Conservation (phyloP, 2,888 invertebrate genomes). For the Andrena dorsata region DNA sequence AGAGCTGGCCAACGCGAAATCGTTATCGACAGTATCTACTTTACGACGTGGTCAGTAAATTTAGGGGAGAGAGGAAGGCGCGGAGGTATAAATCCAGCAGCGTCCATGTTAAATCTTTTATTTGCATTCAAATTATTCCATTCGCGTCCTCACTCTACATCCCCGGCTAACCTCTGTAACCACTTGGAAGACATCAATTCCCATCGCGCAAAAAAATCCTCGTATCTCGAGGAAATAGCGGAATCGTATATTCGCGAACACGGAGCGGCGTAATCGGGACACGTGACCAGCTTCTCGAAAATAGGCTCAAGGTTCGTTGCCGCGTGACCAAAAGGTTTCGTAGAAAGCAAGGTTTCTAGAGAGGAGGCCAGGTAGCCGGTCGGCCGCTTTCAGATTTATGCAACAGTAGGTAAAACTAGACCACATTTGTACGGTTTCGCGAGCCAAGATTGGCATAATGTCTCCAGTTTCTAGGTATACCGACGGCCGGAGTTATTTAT, state of each 20-base stretch:
- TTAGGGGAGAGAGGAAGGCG: background rate
- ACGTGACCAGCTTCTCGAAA: slow-evolving; percentile 60
- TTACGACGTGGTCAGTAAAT: slow-evolving; percentile 4
- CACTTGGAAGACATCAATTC: background rate
- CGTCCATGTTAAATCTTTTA: background rate
- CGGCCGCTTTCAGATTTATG: slow-evolving; percentile 70
- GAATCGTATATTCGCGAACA: slow-evolving; percentile 26
- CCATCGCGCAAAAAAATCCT: background rate
- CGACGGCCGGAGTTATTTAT: slow-evolving; percentile 83
- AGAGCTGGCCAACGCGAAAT: background rate
- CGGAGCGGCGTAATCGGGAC: slow-evolving; percentile 26
- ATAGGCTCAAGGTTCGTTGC: slow-evolving; percentile 61
- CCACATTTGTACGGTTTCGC: slow-evolving; percentile 72
- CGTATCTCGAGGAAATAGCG: background rate
- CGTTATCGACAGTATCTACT: too few relatives aligned
- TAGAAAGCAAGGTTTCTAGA: slow-evolving; percentile 64
- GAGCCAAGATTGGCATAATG: slow-evolving; percentile 75
- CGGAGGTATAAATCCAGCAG: background rate
- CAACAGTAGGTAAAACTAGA: slow-evolving; percentile 75
- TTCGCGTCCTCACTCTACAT: background rate
- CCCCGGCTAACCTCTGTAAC: background rate
- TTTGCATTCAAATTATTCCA: slow-evolving; percentile 28
- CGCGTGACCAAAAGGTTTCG: slow-evolving; percentile 49
- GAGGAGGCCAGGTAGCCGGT: slow-evolving; percentile 66
- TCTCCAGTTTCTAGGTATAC: slow-evolving; percentile 77